Base-by-base conservation (phyloP, 2,113 vertebrate genomes). In the Lynx canadensis region DNA sequence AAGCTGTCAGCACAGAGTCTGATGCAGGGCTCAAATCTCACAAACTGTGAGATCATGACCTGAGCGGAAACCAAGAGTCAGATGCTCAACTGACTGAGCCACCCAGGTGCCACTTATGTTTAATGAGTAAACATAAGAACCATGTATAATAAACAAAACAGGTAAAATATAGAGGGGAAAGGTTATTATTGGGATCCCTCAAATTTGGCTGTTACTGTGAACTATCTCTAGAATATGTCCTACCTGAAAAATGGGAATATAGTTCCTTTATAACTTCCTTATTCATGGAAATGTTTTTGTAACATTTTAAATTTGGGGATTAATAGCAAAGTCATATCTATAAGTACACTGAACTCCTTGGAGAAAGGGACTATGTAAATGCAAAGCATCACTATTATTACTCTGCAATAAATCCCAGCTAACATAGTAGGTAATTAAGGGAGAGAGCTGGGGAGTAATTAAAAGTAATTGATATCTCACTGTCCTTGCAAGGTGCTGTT, bases 391-490 rank as follows among this genome's bases (percentile, higher is more conserved):
- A 25, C 29, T 81, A 23, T 88, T 95, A 95, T 69, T 73, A 82
- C 57, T 95, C 57, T 88, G 65, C 57, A 92, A 85, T 96, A 89
- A 97, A 96, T 95, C 74, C 85, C 68, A 95, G 83, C 87, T 97
- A 86, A 76, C 52, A 79, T 3, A 15, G 36, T 66, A 68, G 69
- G 71, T 81, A 97, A 97, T 97, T 95, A 98, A 85, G 38, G 57
- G 19, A 92, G 79, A 95, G 69, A 96, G 57, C 69, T 60, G 1
- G 95, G 89, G 92, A 97, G 92, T 95, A 94, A 97, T 98, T 97
- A 96, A 93, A 95, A 95, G 68, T 96, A 97, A 97, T 63, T 96
- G 91, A 92, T 90, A 95, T 25, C 86, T 97, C 89, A 60, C 73
- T 4, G 12, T 95, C 92, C 93, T 97, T 86, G 50, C 45, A 96